Base-by-base conservation (phyloP, 2,888 invertebrate genomes). In the Malachius bipustulatus region DNA sequence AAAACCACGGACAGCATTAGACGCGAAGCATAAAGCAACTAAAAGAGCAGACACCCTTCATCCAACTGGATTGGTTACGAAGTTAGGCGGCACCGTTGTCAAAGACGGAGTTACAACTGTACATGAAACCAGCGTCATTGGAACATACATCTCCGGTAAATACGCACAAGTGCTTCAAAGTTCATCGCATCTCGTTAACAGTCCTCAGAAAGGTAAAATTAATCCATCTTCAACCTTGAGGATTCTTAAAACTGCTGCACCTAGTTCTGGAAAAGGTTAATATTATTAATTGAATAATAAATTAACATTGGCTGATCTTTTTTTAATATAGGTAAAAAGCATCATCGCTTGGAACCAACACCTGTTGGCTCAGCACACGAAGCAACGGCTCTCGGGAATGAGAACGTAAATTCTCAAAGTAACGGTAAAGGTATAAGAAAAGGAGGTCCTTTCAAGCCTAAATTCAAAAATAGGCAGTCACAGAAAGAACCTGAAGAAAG, bases 51-150 rank as follows among this genome's bases (percentile, higher is more conserved):
- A 77, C 37, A 71, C 74, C 15, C 71, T 74, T 40, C 80, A 79
- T 57, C 83, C 84, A 0, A 71, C 82, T 2, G 87, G 87, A 3
- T 64, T 88, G 36, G 83, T 89, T 0, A 84, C 87, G 4, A 84
- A 81, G 50, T 69, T 88, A 34, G 85, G 84, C 28, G 89, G 87
- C 13, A 87, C 83, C 3, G 74, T 83, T 37, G 77, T 87, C 3
- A 80, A 79, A 55, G 83, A 84, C 51, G 87, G 87, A 2, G 63
- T 78, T 2, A 87, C 87, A 3, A 87, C 87, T 1, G 75, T 88
- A 4, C 83, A 84, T 54, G 87, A 88, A 63, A 87, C 88, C 1
- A 83, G 82, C 56, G 85, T 89, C n/a, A 81, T 88, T 49, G 83
- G 89, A 14, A 87, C 89, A 3, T 83, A 79, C 55, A 83, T 88